A percentile compares a stretch with the other conserved stretches of the same genome.
Evolutionary conservation across 2,113 vertebrate species (phyloP).

Genomic region (Callospermophilus lateralis): DNA sequence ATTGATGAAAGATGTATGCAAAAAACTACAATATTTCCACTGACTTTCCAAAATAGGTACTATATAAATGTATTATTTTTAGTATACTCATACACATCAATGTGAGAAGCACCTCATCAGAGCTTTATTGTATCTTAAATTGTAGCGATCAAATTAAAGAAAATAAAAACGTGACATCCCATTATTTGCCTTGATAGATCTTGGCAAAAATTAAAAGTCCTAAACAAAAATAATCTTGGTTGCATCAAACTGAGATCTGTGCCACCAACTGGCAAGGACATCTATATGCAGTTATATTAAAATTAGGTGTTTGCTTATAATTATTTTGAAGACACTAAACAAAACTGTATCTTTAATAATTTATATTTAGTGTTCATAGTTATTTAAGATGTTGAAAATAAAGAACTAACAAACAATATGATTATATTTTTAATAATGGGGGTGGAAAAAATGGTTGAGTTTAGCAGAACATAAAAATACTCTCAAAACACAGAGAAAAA

Average conservation of each 20-base stretch:
- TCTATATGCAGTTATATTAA: neutral
- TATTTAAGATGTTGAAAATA: conserved; percentile 33
- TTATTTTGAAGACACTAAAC: conserved; percentile 6
- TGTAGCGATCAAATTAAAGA: conserved; percentile 66
- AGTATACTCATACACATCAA: neutral
- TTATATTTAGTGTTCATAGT: neutral
- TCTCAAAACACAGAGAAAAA: neutral
- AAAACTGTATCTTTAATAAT: conserved; percentile 28
- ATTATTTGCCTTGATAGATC: conserved; percentile 53
- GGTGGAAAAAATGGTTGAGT: neutral
- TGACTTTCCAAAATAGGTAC: conserved; percentile 60
- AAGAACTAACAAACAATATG: neutral
- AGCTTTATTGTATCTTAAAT: conserved; percentile 77
- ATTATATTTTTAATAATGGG: neutral
- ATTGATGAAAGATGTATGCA: conserved; percentile 67
- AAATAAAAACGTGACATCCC: conserved; percentile 42
- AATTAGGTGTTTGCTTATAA: conserved; percentile 16
- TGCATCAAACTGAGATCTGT: neutral
- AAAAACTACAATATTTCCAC: conserved; percentile 70
- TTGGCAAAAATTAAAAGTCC: conserved; percentile 54
- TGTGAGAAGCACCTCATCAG: conserved; percentile 38
- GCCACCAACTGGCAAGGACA: neutral
- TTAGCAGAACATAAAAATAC: neutral
- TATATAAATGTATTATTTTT: conserved; percentile 63
- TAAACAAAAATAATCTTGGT: conserved; percentile 8